phyloP scores from a whole-genome alignment of 2,113 vertebrate species.

The Ailurus styani region DNA sequence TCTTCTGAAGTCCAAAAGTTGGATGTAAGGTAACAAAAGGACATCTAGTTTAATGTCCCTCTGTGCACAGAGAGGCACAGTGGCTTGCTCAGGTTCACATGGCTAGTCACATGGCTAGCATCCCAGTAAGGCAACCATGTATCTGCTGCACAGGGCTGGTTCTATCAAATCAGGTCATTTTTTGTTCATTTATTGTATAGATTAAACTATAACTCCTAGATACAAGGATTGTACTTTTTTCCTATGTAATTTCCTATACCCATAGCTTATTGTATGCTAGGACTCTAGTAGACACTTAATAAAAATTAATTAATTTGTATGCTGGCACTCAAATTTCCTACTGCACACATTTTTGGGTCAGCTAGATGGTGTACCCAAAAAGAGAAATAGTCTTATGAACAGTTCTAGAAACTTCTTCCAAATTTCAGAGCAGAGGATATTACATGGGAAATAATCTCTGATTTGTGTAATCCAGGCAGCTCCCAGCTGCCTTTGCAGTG shows the following conservation, averaged over 20 bases:
- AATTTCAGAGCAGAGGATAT: neutral
- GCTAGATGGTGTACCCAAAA: neutral
- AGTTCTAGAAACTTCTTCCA: conserved; percentile 6
- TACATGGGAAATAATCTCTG: neutral
- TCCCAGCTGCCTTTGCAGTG: neutral
- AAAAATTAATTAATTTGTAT: neutral
- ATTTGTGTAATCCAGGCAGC: neutral
- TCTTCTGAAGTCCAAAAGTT: neutral
- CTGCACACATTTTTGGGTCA: neutral
- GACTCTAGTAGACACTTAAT: neutral
- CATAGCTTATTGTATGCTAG: neutral
- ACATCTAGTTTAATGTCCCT: neutral
- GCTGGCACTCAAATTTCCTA: neutral
- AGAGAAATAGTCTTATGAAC: neutral
- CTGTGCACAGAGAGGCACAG: neutral
- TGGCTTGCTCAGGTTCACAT: neutral
- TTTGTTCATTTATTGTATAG: neutral
- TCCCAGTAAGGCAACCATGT: neutral
- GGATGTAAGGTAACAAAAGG: neutral
- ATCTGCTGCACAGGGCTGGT: neutral
- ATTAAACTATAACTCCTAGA: neutral
- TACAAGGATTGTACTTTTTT: neutral
- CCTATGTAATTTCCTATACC: neutral
- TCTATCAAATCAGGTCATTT: neutral
- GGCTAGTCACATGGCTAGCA: neutral